Evolutionary conservation across 2,888 invertebrate species (phyloP), one percentile per base, ranked within the genome.

Genomic region (Drosophila nr. perissopoda): DNA sequence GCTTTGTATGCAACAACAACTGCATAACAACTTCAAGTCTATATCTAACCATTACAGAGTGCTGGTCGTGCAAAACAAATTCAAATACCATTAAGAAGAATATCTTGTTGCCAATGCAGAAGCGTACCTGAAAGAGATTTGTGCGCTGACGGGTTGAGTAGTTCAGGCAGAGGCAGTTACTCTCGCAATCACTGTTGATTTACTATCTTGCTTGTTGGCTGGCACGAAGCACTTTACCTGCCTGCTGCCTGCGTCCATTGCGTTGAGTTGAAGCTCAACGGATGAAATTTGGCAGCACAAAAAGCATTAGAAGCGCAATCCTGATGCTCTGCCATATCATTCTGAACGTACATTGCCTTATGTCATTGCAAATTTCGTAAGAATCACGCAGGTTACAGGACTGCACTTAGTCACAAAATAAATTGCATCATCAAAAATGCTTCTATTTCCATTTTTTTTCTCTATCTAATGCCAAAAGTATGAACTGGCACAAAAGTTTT

Each of bases 111-210:
- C 45, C 45, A 25, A 8, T 45, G 16, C 16, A 45, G 25, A 16
- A 16, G 16, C 7, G 8, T 16, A 45, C 16, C 8, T 45, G 60
- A 42, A 49, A 40, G 49, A 40, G 68, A 82, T 74, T 74, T 72
- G 56, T 70, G 60, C 61, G 61, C 42, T 71, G 69, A 64, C 62
- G 69, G 69, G 66, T 67, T 49, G 33, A 49, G 36, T 51, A 62
- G 31, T 61, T 68, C 49, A 58, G 59, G 68, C 49, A 71, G 64
- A 66, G 56, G 54, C 68, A 72, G 60, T 63, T 56, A 67, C 64
- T 63, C 69, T 77, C 7, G 61, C 57, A 53, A 64, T 67, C 73
- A 80, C 80, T 69, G 68, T 74, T 76, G 80, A 85, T 76, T 85
- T 82, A 85, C 64, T 58, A 54, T 59, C 49, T 42, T 34, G 34